Base-by-base conservation (phyloP, 2,888 invertebrate species). In the Furcula furcula region DNA sequence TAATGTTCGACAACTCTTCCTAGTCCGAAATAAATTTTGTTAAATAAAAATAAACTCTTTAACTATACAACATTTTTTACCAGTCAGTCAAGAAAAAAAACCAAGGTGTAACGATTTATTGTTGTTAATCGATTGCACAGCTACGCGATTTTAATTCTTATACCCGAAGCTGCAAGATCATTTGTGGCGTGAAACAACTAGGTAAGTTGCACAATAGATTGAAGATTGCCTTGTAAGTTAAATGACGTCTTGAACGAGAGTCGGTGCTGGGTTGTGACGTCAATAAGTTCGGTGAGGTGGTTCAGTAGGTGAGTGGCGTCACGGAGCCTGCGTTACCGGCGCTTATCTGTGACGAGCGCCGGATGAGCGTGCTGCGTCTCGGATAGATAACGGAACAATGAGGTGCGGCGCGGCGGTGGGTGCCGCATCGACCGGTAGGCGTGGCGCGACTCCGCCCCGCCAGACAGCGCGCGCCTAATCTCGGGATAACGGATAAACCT, bases 401-500 rank as follows among this genome's bases (percentile, higher is more conserved):
- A 69, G 71, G 53, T 60, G 47, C 60, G 57, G 50, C 46, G 60
- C 58, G 16, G 7, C 61, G 69, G 70, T 74, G 65, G 64, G 56
- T 51, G 53, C 76, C 65, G 71, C 82, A 85, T 86, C 85, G 86
- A 86, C 83, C 86, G 85, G 81, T 79, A 67, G 86, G 86, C 86
- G 85, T 83, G 85, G 76, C 76, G 53, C 48, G 74, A 72, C 81
- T 78, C 83, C 84, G 83, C 87, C 87, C 76, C 76, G 65, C 69
- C 63, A 76, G 75, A 76, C 74, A 73, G 77, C 77, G 76, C 76
- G 61, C 78, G 72, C 62, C 83, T 88, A 86, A 88, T 88, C 88
- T 83, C 50, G 56, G 85, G 82, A 85, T 88, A 87, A 83, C 77
- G 87, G 87, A 87, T 87, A 78, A 85, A 75, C 76, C 75, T 84